Evolutionary conservation across 37 sponge, comb jelly and placozoan species (phyloP), one percentile per base, ranked within the genome.

Genomic region (Bolinopsis microptera): DNA sequence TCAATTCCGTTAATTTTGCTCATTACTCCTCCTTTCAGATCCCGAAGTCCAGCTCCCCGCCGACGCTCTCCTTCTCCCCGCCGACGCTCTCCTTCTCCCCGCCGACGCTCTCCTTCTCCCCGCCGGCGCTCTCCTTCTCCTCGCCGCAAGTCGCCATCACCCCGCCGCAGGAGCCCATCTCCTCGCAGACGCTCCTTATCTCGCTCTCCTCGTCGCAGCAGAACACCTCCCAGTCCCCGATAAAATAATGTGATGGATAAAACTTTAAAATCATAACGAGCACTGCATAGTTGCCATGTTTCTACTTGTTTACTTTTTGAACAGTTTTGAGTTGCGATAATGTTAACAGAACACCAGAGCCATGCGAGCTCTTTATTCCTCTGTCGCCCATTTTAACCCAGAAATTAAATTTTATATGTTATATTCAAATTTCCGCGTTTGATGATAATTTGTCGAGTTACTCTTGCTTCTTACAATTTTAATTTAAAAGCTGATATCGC

Each of bases 111-210:
- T 35, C 35, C 38, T 31, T 82, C 83, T 8, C 83, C 83, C 22
- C 83, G 83, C 24, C 83, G 83, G 23, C 83, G 83, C 13, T 82
- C 83, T 34, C 83, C 83, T 31, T 82, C 83, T 9, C 83, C 83
- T 3, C 24, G 83, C 22, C 35, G 83, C 24, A 33, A 36, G 31
- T 82, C 83, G 1, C 35, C 38, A 9, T 82, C 83, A 32, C 83
- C 83, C 13, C 35, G 83, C 3, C 83, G 83, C 1, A 38, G 90
- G 28, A 36, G 38, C 61, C 41, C 61, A 18, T 86, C 90, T 82
- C 83, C 83, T 13, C 35, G 38, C 38, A 31, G 83, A 35, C 83
- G 83, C 38, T 34, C 37, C 37, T 8, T 5, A 21, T 36, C 38
- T 1, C 83, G 38, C 3, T 31, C 32, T 23, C 38, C 83, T 21